Base-by-base conservation (phyloP, 2,797 vertebrate genomes). In the Myotis myotis region DNA sequence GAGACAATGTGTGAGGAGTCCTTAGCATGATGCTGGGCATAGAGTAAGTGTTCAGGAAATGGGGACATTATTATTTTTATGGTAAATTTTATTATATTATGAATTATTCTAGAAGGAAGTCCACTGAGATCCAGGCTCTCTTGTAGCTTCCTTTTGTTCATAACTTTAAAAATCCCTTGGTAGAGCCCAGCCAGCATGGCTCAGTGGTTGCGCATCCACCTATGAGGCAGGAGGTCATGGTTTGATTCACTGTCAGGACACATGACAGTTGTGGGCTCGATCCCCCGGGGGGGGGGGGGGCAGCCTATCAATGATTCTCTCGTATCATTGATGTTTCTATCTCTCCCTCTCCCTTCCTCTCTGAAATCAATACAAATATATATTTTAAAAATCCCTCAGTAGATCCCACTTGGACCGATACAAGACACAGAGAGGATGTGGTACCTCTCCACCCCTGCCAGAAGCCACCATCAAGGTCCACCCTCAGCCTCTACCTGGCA, bases 81-180 rank as follows among this genome's bases (percentile, higher is more conserved):
- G 41, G 10, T 82, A 66, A 47, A 12, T 60, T 41, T 81, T 72
- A 75, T 87, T 64, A 70, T 36, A 86, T 71, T 87, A 30, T 55
- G 8, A 88, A 44, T 85, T 88, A 96, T 93, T 92, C 68, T 78
- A 68, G 20, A 87, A 84, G 80, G 25, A 86, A 89, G 38, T 41
- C 13, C 33, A 84, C 47, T 47, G 74, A 55, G 9, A 92, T 17
- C 49, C 23, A 94, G 79, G 28, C 13, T 81, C 28, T 64, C 55
- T 89, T 47, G 15, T 49, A 92, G 47, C 33, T 92, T 87, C 16
- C 41, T 94, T 94, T 78, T 86, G 88, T 74, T 87, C 4, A 23
- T 71, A 87, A 83, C 28, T 89, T 85, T 38, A 62, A 60, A 89
- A 28, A 71, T 78, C 17, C 4, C 28, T 33, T 16, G 19, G 23